Conservation (phyloP, 2,888 invertebrate genomes). For the Lasioglossum pauxillum region DNA sequence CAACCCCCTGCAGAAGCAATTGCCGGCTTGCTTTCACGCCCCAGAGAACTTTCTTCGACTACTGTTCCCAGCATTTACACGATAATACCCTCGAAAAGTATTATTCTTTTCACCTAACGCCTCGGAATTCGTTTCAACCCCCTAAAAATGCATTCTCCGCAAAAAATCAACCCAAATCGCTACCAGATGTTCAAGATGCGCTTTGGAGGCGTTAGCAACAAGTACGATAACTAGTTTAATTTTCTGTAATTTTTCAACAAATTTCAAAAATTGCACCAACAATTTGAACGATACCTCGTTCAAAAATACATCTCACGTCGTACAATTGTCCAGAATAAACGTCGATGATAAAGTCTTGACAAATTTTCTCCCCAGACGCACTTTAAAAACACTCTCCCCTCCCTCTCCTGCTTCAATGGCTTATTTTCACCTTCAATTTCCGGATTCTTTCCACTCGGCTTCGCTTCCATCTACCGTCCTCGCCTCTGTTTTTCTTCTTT, state of each 20-base stretch:
- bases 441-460: not conserved
- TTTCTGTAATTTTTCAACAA: not conserved
- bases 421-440: slow-evolving; percentile 8
- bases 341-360: not conserved
- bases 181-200: not conserved
- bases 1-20: slow-evolving; percentile 18
- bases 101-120: not conserved
- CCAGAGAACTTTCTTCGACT: slow-evolving; percentile 14
- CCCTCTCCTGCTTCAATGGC: not conserved
- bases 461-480: slow-evolving; percentile 8
- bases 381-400: not conserved
- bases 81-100: not conserved
- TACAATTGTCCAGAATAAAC: not conserved
- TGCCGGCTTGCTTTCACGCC: slow-evolving; percentile 18
- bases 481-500: slow-evolving; percentile 15
- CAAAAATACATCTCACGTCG: not conserved
- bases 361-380: not conserved
- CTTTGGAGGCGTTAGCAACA: too few species aligned
- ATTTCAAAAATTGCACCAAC: not conserved
- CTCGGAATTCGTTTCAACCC: not conserved
- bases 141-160: not conserved
- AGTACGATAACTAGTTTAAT: not conserved
- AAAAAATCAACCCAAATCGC: not conserved
- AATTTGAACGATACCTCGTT: not conserved
- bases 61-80: not conserved